These are phyloP conservation scores for Cyclophora punctaria DNA, from an alignment of 2,888 invertebrate genomes.

Conservation along the genomic window DNA sequence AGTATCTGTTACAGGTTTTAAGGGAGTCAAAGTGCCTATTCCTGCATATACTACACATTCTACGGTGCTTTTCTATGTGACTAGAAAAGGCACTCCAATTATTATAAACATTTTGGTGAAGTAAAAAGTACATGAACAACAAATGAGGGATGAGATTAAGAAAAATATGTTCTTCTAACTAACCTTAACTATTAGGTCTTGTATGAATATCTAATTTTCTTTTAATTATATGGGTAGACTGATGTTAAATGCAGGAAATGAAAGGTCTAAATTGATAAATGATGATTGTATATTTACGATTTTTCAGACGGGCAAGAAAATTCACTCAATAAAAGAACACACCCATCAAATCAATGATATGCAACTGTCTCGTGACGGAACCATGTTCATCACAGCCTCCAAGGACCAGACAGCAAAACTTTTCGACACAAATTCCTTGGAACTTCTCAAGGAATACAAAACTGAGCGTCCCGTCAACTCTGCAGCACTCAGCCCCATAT, in stretches of 20 bases:
- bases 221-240: too few species aligned
- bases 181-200: too few species aligned
- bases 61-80: too few species aligned
- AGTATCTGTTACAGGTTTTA: slow-evolving; percentile 14
- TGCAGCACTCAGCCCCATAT: slow-evolving; percentile 95
- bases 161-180: too few species aligned
- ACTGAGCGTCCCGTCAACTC: slow-evolving; percentile 99
- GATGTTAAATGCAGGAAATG: too few species aligned
- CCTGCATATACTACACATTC: too few species aligned
- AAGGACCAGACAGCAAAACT: slow-evolving; percentile 97
- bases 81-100: too few species aligned
- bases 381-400: slow-evolving; percentile 97
- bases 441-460: slow-evolving; percentile 94
- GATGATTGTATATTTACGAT: slow-evolving; percentile 4
- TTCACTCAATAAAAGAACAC: slow-evolving; percentile 87
- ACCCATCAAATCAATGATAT: slow-evolving; percentile 94
- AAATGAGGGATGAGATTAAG: too few species aligned
- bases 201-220: too few species aligned
- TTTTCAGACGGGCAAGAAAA: slow-evolving; percentile 85
- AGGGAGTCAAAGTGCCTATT: too few species aligned
- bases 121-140: too few species aligned
- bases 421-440: slow-evolving; percentile 91
- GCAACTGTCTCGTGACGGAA: slow-evolving; percentile 93
- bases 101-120: too few species aligned
- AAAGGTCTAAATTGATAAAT: neutral